A percentile compares a stretch with the other conserved stretches of the same genome.
phyloP scores from a whole-genome alignment of 2,113 vertebrate genomes.

The Sus scrofa region T2T-Sscrofa CM000827.6:99680501-99681000 shows the following conservation, averaged over 20 bases:
- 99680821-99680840: not conserved
- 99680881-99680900: too few relatives aligned
- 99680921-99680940: too few relatives aligned
- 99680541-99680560: not conserved
- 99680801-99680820: not conserved
- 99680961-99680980: too few relatives aligned
- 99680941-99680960: too few relatives aligned
- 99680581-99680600: slow-evolving; percentile 4
- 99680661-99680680: not conserved
- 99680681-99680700: not conserved
- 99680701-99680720: not conserved
- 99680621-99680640: slow-evolving; percentile 53
- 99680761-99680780: not conserved
- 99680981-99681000: too few relatives aligned
- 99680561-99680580: not conserved
- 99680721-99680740: not conserved
- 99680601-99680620: slow-evolving; percentile 28
- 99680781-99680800: slow-evolving; percentile 46
- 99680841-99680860: not conserved
- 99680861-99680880: not conserved
- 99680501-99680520: not conserved
- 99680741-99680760: not conserved
- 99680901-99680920: too few relatives aligned
- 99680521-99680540: not conserved
- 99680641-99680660: not conserved